Evolutionary conservation across 2,797 vertebrate species (phyloP), one percentile per base, ranked within the genome.

Genomic region (Pseudochaenichthys georgianus): DNA sequence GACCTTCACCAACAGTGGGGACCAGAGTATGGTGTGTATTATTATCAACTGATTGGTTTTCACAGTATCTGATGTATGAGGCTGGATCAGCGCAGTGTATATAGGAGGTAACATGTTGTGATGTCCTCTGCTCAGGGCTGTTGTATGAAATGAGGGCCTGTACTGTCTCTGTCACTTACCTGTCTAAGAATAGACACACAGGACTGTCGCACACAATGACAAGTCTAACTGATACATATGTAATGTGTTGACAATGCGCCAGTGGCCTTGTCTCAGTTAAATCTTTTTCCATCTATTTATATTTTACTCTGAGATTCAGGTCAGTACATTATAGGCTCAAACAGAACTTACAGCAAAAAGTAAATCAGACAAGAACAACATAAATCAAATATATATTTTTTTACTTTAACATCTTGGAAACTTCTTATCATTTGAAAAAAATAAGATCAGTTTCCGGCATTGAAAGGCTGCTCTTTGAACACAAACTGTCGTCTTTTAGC

Each of bases 1-100:
- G 89, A 98, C 97, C 2, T 99, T 97, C 86, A 97, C 95, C 5
- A 98, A 99, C 95, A 97, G 96, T 55, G 97, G 96, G 15, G 97
- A 98, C 92, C 97, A 97, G 85, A 97, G 96, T 83, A 95, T 97
- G 96, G 98, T 99, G 94, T 96, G 95, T 42, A 11, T 63, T 17
- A 12, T 10, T 34, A 46, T 7, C 7, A 9, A 81, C 64, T 47
- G 75, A 82, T 75, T 80, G 78, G 53, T 73, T 76, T 28, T 43
- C 63, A n/a, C 65, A 67, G 75, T 47, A 67, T 77, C 83, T 38
- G 60, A 70, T 87, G 75, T 74, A 62, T 75, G 68, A 76, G 73
- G 71, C 70, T 64, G 82, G 84, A 90, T 88, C 82, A 83, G 59
- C 78, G 61, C 80, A 54, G 78, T 70, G 85, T 68, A 52, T 79